Percentiles rank a stretch among this genome's conserved stretches.
Conservation (phyloP, 2,113 vertebrate species). For the Dasypus novemcinctus region DNA sequence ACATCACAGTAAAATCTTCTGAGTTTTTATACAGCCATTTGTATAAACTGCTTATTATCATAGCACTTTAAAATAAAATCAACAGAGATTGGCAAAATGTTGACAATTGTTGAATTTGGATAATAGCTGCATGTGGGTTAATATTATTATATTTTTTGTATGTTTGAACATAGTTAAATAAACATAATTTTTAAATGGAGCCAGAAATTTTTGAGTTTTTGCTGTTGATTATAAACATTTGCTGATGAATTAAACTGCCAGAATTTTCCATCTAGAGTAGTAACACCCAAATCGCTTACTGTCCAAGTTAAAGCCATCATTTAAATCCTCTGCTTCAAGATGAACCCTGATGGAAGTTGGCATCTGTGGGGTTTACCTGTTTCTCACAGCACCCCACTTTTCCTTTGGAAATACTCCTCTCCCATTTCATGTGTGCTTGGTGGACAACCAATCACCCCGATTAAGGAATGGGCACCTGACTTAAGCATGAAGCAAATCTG, state of each 20-base stretch:
- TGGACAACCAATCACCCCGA: neutral
- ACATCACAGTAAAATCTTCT: neutral
- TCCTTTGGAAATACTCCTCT: neutral
- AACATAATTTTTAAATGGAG: neutral
- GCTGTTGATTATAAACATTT: neutral
- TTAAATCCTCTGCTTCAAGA: neutral
- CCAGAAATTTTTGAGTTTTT: neutral
- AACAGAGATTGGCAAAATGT: neutral
- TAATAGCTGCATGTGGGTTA: neutral
- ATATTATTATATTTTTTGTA: neutral
- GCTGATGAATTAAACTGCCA: neutral
- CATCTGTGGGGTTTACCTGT: neutral
- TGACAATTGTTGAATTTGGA: neutral
- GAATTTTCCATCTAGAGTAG: neutral
- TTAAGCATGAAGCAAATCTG: slow-evolving; percentile 9
- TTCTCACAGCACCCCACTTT: neutral
- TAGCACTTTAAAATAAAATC: neutral
- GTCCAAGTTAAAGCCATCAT: neutral
- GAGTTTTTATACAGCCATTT: neutral
- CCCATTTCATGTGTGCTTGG: neutral
- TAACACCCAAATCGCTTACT: neutral
- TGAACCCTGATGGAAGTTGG: neutral
- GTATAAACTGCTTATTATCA: neutral
- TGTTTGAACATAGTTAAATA: neutral
- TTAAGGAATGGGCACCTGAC: neutral